Evolutionary conservation across 2,113 vertebrate genomes (phyloP).

Genomic region (Urocolius indicus): DNA sequence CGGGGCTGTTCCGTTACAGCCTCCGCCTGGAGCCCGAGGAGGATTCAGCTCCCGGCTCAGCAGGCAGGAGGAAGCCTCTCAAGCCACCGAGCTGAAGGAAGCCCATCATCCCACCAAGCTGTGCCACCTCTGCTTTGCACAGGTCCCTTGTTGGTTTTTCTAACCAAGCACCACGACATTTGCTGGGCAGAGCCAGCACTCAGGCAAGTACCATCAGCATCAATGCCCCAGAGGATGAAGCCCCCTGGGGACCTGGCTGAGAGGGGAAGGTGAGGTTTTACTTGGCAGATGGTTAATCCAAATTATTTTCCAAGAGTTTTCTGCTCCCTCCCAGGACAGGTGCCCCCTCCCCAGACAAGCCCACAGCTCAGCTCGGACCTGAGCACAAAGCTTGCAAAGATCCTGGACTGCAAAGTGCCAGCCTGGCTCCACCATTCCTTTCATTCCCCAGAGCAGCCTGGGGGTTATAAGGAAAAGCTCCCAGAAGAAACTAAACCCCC

Average conservation of each 20-base stretch:
- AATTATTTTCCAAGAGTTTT: not conserved
- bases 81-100: too few species aligned
- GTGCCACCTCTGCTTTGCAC: fast-evolving
- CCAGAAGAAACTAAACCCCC: not conserved
- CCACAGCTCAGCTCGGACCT: not conserved
- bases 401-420: not conserved
- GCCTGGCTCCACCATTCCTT: not conserved
- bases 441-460: not conserved
- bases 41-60: too few species aligned
- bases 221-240: not conserved
- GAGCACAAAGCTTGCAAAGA: not conserved
- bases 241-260: fast-evolving
- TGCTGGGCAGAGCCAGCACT: fast-evolving
- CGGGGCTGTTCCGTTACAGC: too few species aligned
- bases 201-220: not conserved
- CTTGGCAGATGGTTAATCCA: not conserved
- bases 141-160: not conserved
- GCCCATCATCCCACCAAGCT: not conserved
- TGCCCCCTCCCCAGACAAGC: not conserved
- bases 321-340: not conserved
- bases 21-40: too few species aligned
- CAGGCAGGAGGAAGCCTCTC: too few species aligned
- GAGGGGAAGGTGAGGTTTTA: not conserved
- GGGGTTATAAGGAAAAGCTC: not conserved
- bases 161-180: fast-evolving